A percentile compares a stretch with the other conserved stretches of the same genome.
Conservation (phyloP, 2,888 invertebrate genomes). For the Theristus sp. region DNA sequence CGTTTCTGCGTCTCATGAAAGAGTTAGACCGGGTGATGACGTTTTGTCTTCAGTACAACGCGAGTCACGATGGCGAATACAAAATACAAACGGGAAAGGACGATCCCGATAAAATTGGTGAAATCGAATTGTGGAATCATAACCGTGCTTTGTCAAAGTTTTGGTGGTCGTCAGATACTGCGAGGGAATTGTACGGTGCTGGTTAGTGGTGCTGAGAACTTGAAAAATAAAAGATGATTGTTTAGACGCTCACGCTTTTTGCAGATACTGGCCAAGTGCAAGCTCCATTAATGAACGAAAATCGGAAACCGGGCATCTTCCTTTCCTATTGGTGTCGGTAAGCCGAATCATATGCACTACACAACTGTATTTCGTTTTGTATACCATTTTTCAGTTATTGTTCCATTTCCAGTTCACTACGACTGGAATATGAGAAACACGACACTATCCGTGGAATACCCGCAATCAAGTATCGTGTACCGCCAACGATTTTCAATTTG, state of each 20-base stretch:
- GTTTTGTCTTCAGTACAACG: neutral
- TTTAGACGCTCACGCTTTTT: neutral
- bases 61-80: neutral
- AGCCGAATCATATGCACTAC: neutral
- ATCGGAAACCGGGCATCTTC: neutral
- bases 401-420: neutral
- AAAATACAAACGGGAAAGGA: neutral
- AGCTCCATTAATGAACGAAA: neutral
- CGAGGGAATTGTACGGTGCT: neutral
- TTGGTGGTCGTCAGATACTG: neutral
- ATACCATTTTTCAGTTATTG: neutral
- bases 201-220: neutral
- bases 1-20: too few species aligned
- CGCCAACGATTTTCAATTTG: neutral
- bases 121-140: neutral
- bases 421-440: neutral
- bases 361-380: neutral
- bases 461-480: neutral
- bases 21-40: too few species aligned
- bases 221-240: neutral
- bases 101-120: neutral
- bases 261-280: neutral
- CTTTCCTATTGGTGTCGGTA: neutral
- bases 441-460: too few species aligned
- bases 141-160: neutral